phyloP scores from a whole-genome alignment of 2,888 invertebrate genomes.

The Rhodophaea formosa region DNA sequence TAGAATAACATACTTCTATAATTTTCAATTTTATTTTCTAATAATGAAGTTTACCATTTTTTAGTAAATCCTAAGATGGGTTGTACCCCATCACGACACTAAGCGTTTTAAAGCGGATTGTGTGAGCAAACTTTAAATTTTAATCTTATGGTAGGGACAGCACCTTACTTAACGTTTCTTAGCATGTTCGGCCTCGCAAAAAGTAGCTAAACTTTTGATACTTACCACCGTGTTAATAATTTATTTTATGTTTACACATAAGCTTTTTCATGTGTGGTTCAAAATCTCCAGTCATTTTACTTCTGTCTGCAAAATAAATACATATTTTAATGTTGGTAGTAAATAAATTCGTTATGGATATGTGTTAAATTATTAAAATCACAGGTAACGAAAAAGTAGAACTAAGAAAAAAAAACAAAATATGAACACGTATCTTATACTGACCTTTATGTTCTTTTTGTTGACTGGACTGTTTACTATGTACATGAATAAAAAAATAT shows the following conservation, averaged over 20 bases:
- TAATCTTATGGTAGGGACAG: conserved; percentile 52
- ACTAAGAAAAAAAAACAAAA: no score
- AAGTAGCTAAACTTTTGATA: neutral
- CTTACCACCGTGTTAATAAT: neutral
- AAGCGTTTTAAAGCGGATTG: conserved; percentile 42
- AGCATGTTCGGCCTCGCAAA: neutral
- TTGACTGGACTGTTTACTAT: no score
- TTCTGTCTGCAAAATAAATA: no score
- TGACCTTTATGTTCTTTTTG: no score
- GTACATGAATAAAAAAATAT: no score
- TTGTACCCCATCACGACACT: conserved; percentile 45
- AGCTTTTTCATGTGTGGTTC: neutral
- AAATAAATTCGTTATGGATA: no score
- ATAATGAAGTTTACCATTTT: conserved; percentile 23
- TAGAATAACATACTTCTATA: no score
- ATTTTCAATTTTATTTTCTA: neutral
- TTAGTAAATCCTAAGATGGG: conserved; percentile 41
- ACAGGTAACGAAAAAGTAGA: no score
- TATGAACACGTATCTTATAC: no score
- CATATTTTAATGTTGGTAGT: no score
- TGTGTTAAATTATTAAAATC: no score
- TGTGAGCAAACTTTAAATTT: conserved; percentile 63
- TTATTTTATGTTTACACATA: neutral
- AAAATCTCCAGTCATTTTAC: no score
- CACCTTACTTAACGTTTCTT: conserved; percentile 26